Base-by-base conservation (phyloP, 2,888 invertebrate species). In the Thymelicus lineola region DNA sequence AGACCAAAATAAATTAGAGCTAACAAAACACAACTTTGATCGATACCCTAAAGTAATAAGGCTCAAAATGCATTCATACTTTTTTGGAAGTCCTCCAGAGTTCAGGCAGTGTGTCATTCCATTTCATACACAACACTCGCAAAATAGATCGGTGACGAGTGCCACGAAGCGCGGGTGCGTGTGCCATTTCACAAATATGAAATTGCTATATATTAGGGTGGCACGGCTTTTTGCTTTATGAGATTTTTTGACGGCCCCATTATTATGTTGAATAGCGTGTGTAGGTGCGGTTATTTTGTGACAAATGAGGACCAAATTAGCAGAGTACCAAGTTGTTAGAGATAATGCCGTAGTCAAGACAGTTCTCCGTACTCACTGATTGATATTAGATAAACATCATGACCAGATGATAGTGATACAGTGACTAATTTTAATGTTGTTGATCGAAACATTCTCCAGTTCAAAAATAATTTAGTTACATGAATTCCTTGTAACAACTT, bases 91-190 rank as follows among this genome's bases (percentile, higher is more conserved):
- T 7, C 35, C 64, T 58, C 57, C 68, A 74, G 76, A 71, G 75
- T 77, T 80, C 79, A 84, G 77, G 77, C 80, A 79, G 86, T 85
- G 86, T 86, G 88, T 89, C 89, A 91, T 92, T 89, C 88, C 88
- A 91, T 93, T 91, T 91, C 89, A 90, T 90, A 89, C 89, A 88
- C 89, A 88, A 91, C 89, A 88, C 90, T 89, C 87, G 82, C 87
- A 85, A 89, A 90, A 91, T 91, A 88, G 89, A 92, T 91, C 89
- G 87, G 87, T 91, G 91, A 89, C 91, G 91, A 89, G 86, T 83
- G 84, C 85, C 81, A 74, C 79, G 78, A 77, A 77, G 79, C 83
- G 81, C 83, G 77, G 74, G 77, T 79, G 82, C 79, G 81, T 82
- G 77, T 80, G 86, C 87, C 90, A 90, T 91, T 91, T 92, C 86